Base-by-base conservation (phyloP, 2,888 invertebrate genomes). In the Dicyrtomina minuta region DNA sequence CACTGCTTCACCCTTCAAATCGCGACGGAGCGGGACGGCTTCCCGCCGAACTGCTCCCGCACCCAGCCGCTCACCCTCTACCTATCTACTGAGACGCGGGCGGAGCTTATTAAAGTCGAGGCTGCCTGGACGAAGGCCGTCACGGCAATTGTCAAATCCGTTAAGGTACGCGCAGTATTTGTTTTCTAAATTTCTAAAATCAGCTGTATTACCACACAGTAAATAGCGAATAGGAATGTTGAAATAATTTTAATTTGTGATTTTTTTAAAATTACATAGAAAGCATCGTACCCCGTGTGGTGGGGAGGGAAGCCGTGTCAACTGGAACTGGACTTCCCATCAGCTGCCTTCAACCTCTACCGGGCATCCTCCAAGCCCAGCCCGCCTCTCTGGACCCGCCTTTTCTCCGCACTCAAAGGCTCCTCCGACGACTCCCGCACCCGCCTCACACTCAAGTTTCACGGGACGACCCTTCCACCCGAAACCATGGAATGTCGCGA, bases 51-150 rank as follows among this genome's bases (percentile, higher is more conserved):
- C 41, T 71, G 70, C 33, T 20, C 72, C 24, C 66, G 74, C 4
- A 73, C 70, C 33, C 74, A 80, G 46, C 89, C 89, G 79, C 88
- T 89, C 78, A 89, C 89, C 1, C 84, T 91, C 72, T 96, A 96
- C 84, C 88, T 97, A 82, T 93, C 93, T 77, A 91, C 95, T 10
- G 97, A 97, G 84, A 94, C 93, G 15, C 26, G 51, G 20, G 85
- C 93, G 80, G 95, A 96, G 80, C 84, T 97, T 79, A 85, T 96
- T 79, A 86, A 93, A 80, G 90, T 98, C 74, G 96, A 97, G 84
- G 92, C 92, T 77, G 93, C 96, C 68, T 98, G 96, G 96, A 95
- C 96, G 81, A 88, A 90, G 76, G 91, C 93, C 74, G 92, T 96
- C 74, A 94, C 95, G 82, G 90, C 91, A 77, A 92, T 95, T 74